Percentiles rank a stretch among this genome's conserved stretches.
These are phyloP conservation scores for Chrysolina oricalcia DNA, from an alignment of 2,888 invertebrate species.

Conservation along the genomic window DNA sequence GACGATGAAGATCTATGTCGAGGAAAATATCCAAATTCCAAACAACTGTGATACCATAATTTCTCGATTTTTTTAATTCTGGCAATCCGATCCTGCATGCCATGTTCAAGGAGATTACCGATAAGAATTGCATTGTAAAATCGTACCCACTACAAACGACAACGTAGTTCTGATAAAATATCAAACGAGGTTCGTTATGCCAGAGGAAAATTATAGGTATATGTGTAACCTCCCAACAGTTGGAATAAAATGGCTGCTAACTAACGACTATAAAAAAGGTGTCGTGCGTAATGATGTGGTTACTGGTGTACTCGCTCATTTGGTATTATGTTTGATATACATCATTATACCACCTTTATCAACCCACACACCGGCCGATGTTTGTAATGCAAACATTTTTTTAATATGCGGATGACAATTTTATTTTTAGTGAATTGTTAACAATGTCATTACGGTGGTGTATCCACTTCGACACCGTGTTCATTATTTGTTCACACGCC, in stretches of 20 bases:
- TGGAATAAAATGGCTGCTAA: conserved; percentile 40
- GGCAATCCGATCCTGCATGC: neutral
- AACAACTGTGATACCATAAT: too few species aligned
- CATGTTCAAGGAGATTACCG: conserved; percentile 30
- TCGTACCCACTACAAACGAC: conserved; percentile 60
- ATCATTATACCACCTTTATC: conserved; percentile 25
- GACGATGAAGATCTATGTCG: too few species aligned
- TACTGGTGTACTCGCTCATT: conserved; percentile 43
- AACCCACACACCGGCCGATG: conserved; percentile 7
- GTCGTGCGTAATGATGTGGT: conserved; percentile 49
- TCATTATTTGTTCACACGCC: conserved; percentile 8
- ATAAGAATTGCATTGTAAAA: conserved; percentile 48
- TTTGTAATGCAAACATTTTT: conserved; percentile 18
- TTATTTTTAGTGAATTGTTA: conserved; percentile 4
- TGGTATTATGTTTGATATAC: conserved; percentile 38
- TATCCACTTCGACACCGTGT: neutral
- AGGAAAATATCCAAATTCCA: too few species aligned
- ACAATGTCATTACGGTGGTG: neutral
- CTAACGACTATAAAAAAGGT: conserved; percentile 50
- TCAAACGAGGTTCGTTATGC: conserved; percentile 46
- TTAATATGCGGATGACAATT: conserved; percentile 6
- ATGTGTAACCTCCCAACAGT: conserved; percentile 33
- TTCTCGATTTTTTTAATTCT: too few species aligned
- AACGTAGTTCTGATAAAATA: conserved; percentile 54
- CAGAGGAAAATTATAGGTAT: conserved; percentile 38